These are phyloP conservation scores for Priapulus caudatus DNA, from an alignment of 2,888 invertebrate species.

Conservation along the genomic window DNA sequence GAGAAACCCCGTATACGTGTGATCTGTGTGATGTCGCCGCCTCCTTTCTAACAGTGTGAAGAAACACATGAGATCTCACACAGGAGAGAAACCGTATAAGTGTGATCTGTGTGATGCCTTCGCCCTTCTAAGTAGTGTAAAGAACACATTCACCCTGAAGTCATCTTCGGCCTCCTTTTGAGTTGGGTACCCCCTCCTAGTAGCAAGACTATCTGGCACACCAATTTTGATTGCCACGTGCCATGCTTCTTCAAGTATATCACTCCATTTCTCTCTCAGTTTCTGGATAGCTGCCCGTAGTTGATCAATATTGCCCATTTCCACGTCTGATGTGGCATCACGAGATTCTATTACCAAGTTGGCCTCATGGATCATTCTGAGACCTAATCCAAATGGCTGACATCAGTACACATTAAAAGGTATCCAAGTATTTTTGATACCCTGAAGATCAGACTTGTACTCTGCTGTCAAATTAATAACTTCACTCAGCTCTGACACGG, in stretches of 20 bases:
- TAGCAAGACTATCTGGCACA: too few species aligned
- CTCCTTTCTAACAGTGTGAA: too few species aligned
- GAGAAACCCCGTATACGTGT: too few species aligned
- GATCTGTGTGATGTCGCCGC: too few species aligned
- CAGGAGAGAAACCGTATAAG: too few species aligned
- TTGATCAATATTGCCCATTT: constrained; percentile 1
- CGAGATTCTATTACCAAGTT: neutral
- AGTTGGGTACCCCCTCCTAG: too few species aligned
- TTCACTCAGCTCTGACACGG: neutral
- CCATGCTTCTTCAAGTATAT: neutral
- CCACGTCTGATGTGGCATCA: neutral
- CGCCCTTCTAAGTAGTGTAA: too few species aligned
- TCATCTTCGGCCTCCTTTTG: too few species aligned
- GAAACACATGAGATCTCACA: too few species aligned
- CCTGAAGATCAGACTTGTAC: neutral
- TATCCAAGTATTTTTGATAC: constrained; percentile 3
- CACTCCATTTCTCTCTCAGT: neutral
- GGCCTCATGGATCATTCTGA: neutral
- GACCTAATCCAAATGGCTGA: neutral
- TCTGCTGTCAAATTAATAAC: neutral
- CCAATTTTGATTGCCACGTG: too few species aligned
- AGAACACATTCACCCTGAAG: too few species aligned
- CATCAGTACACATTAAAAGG: neutral
- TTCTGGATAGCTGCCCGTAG: neutral
- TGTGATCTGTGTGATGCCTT: too few species aligned